phyloP scores from a whole-genome alignment of 1,140 invertebrate species.

The Brachionus asplanchnoidis region DNA sequence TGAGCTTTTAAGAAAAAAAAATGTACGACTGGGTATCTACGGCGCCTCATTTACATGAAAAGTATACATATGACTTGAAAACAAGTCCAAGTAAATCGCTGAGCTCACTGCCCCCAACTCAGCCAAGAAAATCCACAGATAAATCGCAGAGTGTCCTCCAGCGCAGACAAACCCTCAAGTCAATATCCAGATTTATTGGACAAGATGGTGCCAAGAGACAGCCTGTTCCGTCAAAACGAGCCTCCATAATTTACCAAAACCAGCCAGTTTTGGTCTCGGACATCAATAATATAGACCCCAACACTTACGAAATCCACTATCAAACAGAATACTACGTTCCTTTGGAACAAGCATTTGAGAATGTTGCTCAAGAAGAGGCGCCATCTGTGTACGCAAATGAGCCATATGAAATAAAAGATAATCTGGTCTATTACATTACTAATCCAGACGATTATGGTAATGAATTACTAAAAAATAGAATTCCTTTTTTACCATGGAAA shows the following conservation, averaged over 20 bases:
- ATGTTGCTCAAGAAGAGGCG: background rate
- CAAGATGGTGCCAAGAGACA: background rate
- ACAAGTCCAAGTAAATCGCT: background rate
- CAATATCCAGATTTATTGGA: slow-evolving; percentile 19
- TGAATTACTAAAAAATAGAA: background rate
- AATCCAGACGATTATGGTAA: slow-evolving; percentile 31
- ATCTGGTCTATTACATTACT: background rate
- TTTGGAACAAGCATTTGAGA: background rate
- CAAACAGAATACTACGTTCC: background rate
- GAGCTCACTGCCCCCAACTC: background rate
- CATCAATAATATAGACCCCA: background rate
- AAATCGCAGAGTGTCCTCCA: background rate
- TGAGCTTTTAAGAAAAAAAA: slow-evolving; percentile 20
- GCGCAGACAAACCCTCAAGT: background rate
- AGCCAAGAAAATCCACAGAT: background rate
- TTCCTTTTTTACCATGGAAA: slow-evolving; percentile 9
- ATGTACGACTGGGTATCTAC: slow-evolving; percentile 19
- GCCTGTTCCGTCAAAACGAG: background rate
- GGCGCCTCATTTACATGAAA: background rate
- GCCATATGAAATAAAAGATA: background rate
- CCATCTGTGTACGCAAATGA: background rate
- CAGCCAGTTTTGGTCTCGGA: background rate
- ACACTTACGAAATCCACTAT: background rate
- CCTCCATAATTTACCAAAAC: background rate
- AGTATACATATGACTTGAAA: background rate